Conservation (phyloP, 2,797 vertebrate genomes). For the Artibeus lituratus region DNA sequence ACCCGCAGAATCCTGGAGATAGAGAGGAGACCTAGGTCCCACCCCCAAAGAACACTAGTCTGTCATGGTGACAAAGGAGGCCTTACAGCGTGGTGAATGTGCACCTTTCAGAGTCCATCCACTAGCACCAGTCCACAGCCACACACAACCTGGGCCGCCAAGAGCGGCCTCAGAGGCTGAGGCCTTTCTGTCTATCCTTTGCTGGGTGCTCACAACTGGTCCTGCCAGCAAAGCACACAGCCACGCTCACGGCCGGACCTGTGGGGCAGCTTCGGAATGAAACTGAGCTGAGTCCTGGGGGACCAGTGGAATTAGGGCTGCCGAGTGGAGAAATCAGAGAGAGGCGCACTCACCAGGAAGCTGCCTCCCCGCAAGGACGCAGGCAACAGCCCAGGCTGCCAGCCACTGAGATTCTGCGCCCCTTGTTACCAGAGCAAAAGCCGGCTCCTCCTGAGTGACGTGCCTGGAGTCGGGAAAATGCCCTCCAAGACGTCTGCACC, state of each 20-base stretch:
- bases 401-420: rapidly evolving
- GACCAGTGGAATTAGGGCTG: too few relatives aligned
- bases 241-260: neutral
- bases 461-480: neutral
- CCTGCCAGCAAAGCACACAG: rapidly evolving
- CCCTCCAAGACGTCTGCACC: neutral
- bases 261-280: too few relatives aligned
- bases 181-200: too few relatives aligned
- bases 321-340: neutral
- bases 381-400: neutral
- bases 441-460: too few relatives aligned
- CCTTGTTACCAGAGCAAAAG: too few relatives aligned
- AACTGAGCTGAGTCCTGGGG: too few relatives aligned
- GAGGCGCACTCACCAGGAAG: neutral
- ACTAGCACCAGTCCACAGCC: neutral
- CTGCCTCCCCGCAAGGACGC: neutral
- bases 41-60: neutral
- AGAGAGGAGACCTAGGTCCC: neutral
- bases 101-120: neutral
- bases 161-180: neutral
- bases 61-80: rapidly evolving
- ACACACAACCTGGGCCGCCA: rapidly evolving
- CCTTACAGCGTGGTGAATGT: rapidly evolving
- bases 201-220: neutral
- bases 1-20: neutral